Base-by-base conservation (phyloP, 2,113 vertebrate genomes). In the Eurystomus gularis region DNA sequence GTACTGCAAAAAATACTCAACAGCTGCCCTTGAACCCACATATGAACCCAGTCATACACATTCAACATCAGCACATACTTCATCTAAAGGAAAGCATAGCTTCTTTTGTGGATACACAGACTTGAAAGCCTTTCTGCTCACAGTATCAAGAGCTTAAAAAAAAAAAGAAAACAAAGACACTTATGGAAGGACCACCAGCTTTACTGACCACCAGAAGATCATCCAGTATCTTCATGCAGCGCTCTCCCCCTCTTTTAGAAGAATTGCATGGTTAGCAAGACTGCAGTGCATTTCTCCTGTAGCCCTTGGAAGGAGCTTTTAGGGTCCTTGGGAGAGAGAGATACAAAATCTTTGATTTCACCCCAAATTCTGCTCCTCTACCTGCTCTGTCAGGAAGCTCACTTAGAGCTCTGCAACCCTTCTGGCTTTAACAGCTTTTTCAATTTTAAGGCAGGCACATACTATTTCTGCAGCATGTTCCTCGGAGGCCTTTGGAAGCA, bases 401-500 rank as follows among this genome's bases (percentile, higher is more conserved):
- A 31, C 5, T 46, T 1, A 4, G 17, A 23, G 17, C 44, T 28
- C 17, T 58, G 35, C 24, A 76, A 76, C 20, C 5, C 16, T 40
- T 39, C 51, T 51, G 57, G 12, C 14, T 57, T 40, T 6, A 51
- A 8, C 10, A 48, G 25, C 4, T 44, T 77, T 44, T 49, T 14
- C 33, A 10, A 5, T 10, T 73, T 73, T 18, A 35, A 11, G 28
- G 61, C 4, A 33, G 29, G 26, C 28, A 23, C 9, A 1, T 14
- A 9, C 11, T 48, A 39, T 9, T 35, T 44, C 49, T 66, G 29
- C 54, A 26, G 35, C 62, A 6, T 0, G 2, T 11, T 80, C 28
- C 42, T 44, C 2, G 0, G 2, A 17, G 6, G 19, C 10, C 52
- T 3, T 23, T 31, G 21, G 42, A 37, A 62, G 25, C 11, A 29